Evolutionary conservation across 2,113 vertebrate genomes (phyloP), one percentile per base, ranked within the genome.

Genomic region (Spea multiplicata): DNA sequence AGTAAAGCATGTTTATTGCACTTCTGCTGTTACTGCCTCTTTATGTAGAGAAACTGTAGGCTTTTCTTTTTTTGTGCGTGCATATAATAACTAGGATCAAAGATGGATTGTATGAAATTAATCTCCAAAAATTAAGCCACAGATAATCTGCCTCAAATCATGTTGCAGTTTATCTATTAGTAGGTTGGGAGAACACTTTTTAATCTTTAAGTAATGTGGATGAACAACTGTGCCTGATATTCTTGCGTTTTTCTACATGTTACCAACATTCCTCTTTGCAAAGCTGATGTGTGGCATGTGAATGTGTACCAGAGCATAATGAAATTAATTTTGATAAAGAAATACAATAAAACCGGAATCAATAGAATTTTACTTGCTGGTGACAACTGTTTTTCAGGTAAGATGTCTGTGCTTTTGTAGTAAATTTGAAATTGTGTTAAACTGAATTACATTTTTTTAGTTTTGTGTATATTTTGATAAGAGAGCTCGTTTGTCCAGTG

Each of bases 281-380:
- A 68, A 53, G 8, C 45, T 17, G 5, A 8, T 50, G 47, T 14
- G 5, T 74, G 30, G 47, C 47, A 17, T 64, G 30, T 17, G 13
- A n/a, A 48, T 7, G 0, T 57, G 10, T 10, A 8, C 13, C 8
- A 49, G 30, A 17, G 44, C 14, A 47, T n/a, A 64, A 79, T 79
- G 77, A 79, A 79, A 79, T 73, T 79, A 73, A 72, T 79, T 73
- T 73, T 79, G 62, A 9, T 79, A 30, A 79, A 73, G 62, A 79
- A 79, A 73, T 73, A 73, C 49, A 79, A 73, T 62, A 79, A 79
- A 49, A 65, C 49, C 12, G 13, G 6, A 3, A 13, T 73, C 45
- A 66, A 48, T 66, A 79, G 62, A 72, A 79, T 79, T n/a, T 48
- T 79, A 48, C n/a, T 79, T 59, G 77, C 61, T 14, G 77, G 77